Evolutionary conservation across 2,888 invertebrate species (phyloP), one percentile per base, ranked within the genome.

Genomic region (Teleogryllus oceanicus): DNA sequence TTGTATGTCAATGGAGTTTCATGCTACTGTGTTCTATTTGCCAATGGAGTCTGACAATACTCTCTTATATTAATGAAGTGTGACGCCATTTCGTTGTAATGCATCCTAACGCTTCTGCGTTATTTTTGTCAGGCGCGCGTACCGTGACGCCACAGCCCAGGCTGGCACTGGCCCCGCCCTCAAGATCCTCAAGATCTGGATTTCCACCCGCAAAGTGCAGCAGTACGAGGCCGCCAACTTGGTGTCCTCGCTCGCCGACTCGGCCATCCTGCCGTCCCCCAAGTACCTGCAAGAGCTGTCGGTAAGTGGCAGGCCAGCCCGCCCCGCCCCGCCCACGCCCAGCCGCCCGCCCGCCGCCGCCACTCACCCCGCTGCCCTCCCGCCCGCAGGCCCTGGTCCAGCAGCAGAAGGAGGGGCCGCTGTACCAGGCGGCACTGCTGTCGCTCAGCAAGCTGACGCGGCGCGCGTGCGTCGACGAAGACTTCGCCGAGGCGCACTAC

Each of bases 161-260:
- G 88, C 91, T 37, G 94, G 93, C 80, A 93, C 93, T n/a, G 89
- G 90, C 77, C 92, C 93, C 2, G 91, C 93, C 77, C 89, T 92
- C 83, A 85, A 90, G 79, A 88, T 88, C 83, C 89, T 93, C 83
- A 89, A 89, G 83, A 85, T 89, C n/a, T 91, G 90, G 91, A 91
- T 93, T 80, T 85, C 88, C 82, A 88, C 85, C 78, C 87, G 88
- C 77, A 89, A 90, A 85, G 86, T 93, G 21, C 83, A 87, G 81
- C 88, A 87, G 18, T 86, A 88, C 79, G 91, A 92, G 87, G 93
- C 92, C 21, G 91, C 91, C 18, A 85, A 90, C 82, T 87, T 92
- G 2, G 85, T 94, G 16, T 86, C 89, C 24, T 86, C 89, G 77
- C 85, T 92, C 74, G 88, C 90, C 4, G 87, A 87, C 79, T 87